Evolutionary conservation across 2,113 vertebrate genomes (phyloP).

Genomic region (Gracilinanus agilis): DNA sequence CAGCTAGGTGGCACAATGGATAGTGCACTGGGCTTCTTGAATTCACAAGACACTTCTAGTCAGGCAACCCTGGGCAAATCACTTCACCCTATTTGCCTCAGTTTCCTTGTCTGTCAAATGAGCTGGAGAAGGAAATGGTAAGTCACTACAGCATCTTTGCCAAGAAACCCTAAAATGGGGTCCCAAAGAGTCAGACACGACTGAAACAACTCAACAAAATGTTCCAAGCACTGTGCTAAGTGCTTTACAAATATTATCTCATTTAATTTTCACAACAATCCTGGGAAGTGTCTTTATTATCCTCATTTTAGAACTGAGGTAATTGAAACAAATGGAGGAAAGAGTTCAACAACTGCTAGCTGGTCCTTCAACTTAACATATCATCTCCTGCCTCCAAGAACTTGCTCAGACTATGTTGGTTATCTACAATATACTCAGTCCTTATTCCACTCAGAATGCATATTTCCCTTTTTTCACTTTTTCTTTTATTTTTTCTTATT

Average conservation of each 20-base stretch:
- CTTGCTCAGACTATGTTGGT: neutral
- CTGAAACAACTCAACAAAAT: neutral
- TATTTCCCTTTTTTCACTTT: neutral
- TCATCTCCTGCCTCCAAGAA: neutral
- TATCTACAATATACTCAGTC: neutral
- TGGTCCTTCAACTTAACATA: neutral
- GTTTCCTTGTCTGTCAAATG: neutral
- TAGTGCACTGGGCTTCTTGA: neutral
- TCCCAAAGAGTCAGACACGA: neutral
- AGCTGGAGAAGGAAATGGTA: neutral
- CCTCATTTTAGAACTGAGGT: neutral
- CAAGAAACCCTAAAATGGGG: accelerated
- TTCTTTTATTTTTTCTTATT: too few relatives aligned
- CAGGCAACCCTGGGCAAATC: neutral
- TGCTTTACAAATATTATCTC: too few relatives aligned
- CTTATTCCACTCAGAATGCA: neutral
- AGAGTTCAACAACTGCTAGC: neutral
- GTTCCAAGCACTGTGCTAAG: too few relatives aligned
- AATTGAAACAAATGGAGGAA: neutral
- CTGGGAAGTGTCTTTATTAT: neutral
- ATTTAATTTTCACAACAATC: neutral
- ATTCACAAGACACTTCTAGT: neutral
- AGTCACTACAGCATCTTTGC: neutral
- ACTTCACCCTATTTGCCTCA: neutral
- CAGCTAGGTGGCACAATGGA: neutral